phyloP scores from a whole-genome alignment of 2,888 invertebrate genomes.

The Stegana nigrithorax region DNA sequence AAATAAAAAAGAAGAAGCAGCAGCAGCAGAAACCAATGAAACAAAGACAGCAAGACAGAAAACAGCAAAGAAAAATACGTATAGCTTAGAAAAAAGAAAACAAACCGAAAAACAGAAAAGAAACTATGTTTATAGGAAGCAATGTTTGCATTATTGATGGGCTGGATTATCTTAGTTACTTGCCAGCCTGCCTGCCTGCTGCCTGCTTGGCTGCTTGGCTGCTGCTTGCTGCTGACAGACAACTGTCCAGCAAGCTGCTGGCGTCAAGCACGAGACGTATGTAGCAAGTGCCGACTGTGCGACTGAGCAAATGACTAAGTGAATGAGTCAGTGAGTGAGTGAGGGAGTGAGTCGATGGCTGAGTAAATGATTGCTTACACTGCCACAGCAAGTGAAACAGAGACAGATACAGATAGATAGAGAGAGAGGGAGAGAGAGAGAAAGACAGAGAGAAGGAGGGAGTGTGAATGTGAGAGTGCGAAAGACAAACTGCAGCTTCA shows the following conservation, averaged over 20 bases:
- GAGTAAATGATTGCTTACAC: too few relatives aligned
- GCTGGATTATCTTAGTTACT: slow-evolving; percentile 52
- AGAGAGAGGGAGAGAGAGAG: background rate
- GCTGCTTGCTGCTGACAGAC: slow-evolving; percentile 46
- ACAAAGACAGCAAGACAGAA: slow-evolving; percentile 22
- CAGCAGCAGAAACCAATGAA: background rate
- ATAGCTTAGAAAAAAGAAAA: too few relatives aligned
- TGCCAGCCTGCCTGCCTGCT: too few relatives aligned
- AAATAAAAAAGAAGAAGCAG: slow-evolving; percentile 22
- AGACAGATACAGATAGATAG: background rate
- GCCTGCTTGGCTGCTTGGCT: slow-evolving; percentile 31
- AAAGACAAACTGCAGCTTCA: slow-evolving; percentile 37
- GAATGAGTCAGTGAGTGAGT: too few relatives aligned
- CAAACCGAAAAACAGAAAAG: too few relatives aligned
- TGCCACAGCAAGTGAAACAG: slow-evolving; percentile 3
- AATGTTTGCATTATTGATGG: slow-evolving; percentile 59
- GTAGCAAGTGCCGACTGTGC: background rate
- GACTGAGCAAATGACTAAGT: background rate
- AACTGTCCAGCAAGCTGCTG: slow-evolving; percentile 26
- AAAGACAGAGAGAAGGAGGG: background rate
- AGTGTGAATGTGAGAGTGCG: background rate
- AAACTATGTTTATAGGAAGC: slow-evolving; percentile 22
- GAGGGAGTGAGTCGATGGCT: background rate
- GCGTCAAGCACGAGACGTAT: too few relatives aligned
- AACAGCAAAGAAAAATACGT: slow-evolving; percentile 30